Conservation (phyloP, 2,888 invertebrate species). For the Platycheirus rosarum region DNA sequence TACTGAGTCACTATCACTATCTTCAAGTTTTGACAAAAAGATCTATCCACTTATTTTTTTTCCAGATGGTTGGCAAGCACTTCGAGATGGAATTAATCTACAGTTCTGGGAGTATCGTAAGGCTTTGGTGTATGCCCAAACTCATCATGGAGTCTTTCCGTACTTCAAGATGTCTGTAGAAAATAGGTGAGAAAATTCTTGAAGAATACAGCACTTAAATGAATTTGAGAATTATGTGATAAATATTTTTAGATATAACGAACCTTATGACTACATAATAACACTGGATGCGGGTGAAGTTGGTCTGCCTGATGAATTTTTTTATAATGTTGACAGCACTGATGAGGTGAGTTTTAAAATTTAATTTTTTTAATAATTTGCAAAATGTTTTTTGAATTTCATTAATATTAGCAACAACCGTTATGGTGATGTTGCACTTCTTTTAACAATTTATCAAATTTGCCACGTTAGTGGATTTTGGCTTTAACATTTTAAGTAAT, state of each 20-base stretch:
- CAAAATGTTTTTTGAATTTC: too few species aligned
- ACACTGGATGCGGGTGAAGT: slow-evolving; percentile 81
- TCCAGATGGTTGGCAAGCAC: slow-evolving; percentile 81
- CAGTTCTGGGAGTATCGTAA: slow-evolving; percentile 80
- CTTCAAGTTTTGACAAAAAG: not conserved
- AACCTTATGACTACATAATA: slow-evolving; percentile 81
- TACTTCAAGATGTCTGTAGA: slow-evolving; percentile 81
- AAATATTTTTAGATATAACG: slow-evolving; percentile 76
- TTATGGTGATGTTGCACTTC: too few species aligned
- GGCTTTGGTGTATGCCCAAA: slow-evolving; percentile 79
- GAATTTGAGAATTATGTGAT: not conserved
- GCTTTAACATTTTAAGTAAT: too few species aligned
- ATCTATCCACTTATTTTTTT: slow-evolving; percentile 31
- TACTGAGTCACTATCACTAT: not conserved
- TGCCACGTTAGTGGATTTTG: too few species aligned
- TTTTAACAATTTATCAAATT: too few species aligned
- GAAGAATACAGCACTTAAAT: not conserved
- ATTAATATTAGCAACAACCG: too few species aligned
- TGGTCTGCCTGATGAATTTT: slow-evolving; percentile 81
- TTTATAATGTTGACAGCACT: slow-evolving; percentile 80
- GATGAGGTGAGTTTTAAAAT: slow-evolving; percentile 80
- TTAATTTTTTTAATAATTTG: too few species aligned
- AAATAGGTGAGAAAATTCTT: slow-evolving; percentile 77
- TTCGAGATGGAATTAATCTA: slow-evolving; percentile 78
- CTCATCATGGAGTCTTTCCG: slow-evolving; percentile 80